Base-by-base conservation (phyloP, 2,888 invertebrate genomes). In the Cheiracanthium punctorium region DNA sequence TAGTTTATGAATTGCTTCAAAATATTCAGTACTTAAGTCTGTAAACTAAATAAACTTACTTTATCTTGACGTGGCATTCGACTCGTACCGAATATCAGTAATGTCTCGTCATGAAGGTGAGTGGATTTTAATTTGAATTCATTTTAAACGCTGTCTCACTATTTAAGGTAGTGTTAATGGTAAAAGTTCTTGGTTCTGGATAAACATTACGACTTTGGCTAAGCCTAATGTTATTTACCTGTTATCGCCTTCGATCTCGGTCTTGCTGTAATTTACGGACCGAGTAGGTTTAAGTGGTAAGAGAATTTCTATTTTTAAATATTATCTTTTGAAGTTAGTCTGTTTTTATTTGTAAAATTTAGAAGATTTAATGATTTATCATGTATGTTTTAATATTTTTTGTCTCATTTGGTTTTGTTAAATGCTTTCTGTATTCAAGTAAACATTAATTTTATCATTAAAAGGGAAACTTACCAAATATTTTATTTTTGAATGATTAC, bases 101-200 rank as follows among this genome's bases (percentile, higher is more conserved):
- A 96, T 96, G 96, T 96, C 95, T 95, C 96, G 96, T 94, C 96
- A 96, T 96, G 96, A 96, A 95, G 91, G 92, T 92, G 90, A 90
- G 91, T 90, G 52, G 80, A 76, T 84, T 72, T 88, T 85, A 43
- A 71, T 77, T 77, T 17, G 58, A 67, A 79, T 28, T 52, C 24
- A 32, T 64, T 71, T 58, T 48, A 48, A 48, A 12, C 5, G 1
- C 14, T 48, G 17, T 17, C 14, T 14, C 2, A 7, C 43, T 17
- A 48, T 17, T 10, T 48, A 48, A 48, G 10, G 10, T 4, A 7
- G 17, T 48, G 17, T 48, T 2, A 12, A 12, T 48, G 7, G 5
- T 17, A 48, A 48, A 48, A 48, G 2, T 7, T 17, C 43, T 17
- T 17, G 14, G 14, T 17, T 7, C 43, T 17, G 14, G 2, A 24